phyloP scores from a whole-genome alignment of 2,113 vertebrate genomes.

The Alouatta palliata region DNA sequence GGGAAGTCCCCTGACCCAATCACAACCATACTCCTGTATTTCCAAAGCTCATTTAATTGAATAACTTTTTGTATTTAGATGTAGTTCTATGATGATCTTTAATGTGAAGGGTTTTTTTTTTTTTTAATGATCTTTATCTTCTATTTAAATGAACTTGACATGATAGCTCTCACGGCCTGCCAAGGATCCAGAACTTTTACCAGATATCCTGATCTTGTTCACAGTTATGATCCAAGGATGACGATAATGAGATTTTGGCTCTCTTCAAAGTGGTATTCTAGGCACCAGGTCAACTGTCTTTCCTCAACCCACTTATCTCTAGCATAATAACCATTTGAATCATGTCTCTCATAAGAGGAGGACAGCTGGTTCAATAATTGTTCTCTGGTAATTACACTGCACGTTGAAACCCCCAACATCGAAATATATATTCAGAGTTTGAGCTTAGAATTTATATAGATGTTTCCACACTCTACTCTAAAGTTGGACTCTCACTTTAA shows the following conservation, averaged over 20 bases:
- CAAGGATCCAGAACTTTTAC: not conserved
- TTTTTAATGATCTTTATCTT: not conserved
- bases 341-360: not conserved
- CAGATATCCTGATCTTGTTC: not conserved
- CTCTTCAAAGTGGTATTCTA: not conserved
- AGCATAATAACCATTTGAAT: not conserved
- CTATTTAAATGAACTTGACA: not conserved
- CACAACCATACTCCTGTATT: not conserved
- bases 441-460: not conserved
- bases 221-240: not conserved
- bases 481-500: not conserved
- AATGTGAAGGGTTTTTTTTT: not conserved
- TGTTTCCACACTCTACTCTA: not conserved
- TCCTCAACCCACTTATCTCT: not conserved
- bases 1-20: rapidly evolving
- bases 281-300: not conserved
- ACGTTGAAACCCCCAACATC: not conserved
- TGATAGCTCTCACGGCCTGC: not conserved
- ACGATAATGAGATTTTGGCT: not conserved
- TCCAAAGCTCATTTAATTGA: not conserved
- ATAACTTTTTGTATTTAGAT: not conserved
- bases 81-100: not conserved
- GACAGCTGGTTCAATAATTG: not conserved
- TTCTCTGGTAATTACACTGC: not conserved
- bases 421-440: not conserved